These are phyloP conservation scores for Volucella zonaria DNA, from an alignment of 2,888 invertebrate genomes.

Conservation along the genomic window DNA sequence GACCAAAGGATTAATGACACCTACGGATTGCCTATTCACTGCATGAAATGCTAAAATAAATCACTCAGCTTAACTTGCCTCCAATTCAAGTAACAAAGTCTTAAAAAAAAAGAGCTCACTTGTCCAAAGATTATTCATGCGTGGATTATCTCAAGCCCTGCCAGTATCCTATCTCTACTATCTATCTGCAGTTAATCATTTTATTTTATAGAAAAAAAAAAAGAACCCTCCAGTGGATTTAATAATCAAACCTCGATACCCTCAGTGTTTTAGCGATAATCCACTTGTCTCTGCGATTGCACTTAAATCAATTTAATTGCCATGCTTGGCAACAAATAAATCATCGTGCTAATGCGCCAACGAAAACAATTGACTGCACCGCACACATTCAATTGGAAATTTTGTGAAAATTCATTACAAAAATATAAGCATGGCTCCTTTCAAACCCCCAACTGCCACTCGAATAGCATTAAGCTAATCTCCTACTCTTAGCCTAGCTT, in stretches of 20 bases:
- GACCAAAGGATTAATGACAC: too few species aligned
- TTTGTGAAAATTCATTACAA: slow-evolving; percentile 55
- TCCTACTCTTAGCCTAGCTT: slow-evolving; percentile 33
- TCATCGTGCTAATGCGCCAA: slow-evolving; percentile 61
- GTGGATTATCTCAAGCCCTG: too few species aligned
- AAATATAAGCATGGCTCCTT: slow-evolving; percentile 29
- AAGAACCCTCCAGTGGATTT: slow-evolving; percentile 15
- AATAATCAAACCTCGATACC: slow-evolving; percentile 2
- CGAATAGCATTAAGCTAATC: slow-evolving; percentile 63
- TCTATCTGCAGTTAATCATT: too few species aligned
- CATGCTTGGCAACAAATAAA: slow-evolving; percentile 43
- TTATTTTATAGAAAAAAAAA: too few species aligned
- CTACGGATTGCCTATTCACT: too few species aligned
- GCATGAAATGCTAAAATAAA: too few species aligned
- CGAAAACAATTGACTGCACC: slow-evolving; percentile 53
- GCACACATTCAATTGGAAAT: slow-evolving; percentile 44
- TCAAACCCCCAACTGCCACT: not conserved
- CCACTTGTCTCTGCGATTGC: slow-evolving; percentile 54
- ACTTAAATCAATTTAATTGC: slow-evolving; percentile 61
- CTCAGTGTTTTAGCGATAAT: slow-evolving; percentile 25
- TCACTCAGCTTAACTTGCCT: too few species aligned
- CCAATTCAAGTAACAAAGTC: too few species aligned
- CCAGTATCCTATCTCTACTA: too few species aligned
- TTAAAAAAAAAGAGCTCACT: too few species aligned
- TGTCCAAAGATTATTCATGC: too few species aligned